Conservation (phyloP, 2,113 vertebrate species). For the Heterotis niloticus region DNA sequence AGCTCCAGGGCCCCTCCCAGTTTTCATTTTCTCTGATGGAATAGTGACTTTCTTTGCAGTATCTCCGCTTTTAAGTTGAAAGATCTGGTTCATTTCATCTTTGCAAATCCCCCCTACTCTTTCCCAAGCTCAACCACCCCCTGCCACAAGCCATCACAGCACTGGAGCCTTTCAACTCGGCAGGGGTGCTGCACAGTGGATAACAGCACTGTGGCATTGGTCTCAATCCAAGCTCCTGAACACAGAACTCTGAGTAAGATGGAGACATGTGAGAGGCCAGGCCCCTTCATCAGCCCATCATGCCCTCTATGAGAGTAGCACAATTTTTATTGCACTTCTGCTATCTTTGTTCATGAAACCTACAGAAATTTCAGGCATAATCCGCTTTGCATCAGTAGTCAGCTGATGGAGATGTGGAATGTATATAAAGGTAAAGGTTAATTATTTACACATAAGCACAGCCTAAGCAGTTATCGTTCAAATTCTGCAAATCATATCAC, state of each 20-base stretch:
- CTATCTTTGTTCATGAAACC: background rate
- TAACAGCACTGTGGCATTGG: conserved; percentile 7
- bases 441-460: background rate
- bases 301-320: background rate
- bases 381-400: background rate
- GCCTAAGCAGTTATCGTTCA: no score
- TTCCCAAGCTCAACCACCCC: background rate
- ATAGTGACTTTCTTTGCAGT: conserved; percentile 13
- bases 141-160: background rate
- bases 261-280: conserved; percentile 3
- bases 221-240: conserved; percentile 24
- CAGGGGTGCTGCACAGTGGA: conserved; percentile 25
- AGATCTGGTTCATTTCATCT: conserved; percentile 9
- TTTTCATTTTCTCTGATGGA: conserved; percentile 18
- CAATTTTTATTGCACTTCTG: background rate
- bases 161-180: conserved; percentile 35
- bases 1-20: background rate
- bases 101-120: conserved; percentile 25
- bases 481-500: no score
- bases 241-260: background rate
- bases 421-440: background rate
- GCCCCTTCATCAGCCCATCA: background rate
- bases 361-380: background rate
- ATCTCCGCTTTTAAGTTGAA: conserved; percentile 11
- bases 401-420: background rate